Conservation (phyloP, 2,888 invertebrate species). For the Caenorhabditis panamensis region DNA sequence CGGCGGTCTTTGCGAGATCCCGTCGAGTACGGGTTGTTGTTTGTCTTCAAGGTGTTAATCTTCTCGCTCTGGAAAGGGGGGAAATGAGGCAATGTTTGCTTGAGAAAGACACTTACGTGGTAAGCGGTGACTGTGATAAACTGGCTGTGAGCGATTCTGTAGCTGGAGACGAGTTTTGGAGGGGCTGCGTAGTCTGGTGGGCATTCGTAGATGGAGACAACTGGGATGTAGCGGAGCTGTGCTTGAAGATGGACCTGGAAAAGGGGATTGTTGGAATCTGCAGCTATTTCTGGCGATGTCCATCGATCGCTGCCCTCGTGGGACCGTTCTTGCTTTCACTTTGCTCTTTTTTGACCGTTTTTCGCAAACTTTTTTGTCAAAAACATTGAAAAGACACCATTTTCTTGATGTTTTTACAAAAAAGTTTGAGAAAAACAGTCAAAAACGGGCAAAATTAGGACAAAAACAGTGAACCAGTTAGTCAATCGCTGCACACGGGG, state of each 20-base stretch:
- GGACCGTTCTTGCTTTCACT: no score
- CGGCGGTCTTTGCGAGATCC: constrained; percentile 12
- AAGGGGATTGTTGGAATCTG: neutral
- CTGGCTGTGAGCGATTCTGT: constrained; percentile 18
- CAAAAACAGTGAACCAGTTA: no score
- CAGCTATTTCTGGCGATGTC: no score
- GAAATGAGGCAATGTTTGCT: no score
- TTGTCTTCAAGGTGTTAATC: constrained; percentile 19
- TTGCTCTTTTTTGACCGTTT: no score
- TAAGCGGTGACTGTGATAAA: constrained; percentile 41
- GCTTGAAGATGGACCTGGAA: constrained; percentile 29
- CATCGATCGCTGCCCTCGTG: no score
- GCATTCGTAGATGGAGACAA: constrained; percentile 13
- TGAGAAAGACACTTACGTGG: constrained; percentile 23
- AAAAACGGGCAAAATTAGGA: no score
- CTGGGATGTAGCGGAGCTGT: constrained; percentile 40
- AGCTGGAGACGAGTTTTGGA: neutral
- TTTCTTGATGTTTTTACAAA: no score
- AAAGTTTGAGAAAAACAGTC: no score
- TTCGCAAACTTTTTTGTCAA: no score
- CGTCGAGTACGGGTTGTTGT: constrained; percentile 35
- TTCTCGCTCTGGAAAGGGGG: constrained; percentile 5
- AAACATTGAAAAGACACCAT: no score
- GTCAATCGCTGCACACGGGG: no score
- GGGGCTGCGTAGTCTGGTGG: neutral